Percentiles rank a stretch among this genome's conserved stretches.
These are phyloP conservation scores for Eremophila alpestris DNA, from an alignment of 2,797 vertebrate genomes.

Conservation along the genomic window DNA sequence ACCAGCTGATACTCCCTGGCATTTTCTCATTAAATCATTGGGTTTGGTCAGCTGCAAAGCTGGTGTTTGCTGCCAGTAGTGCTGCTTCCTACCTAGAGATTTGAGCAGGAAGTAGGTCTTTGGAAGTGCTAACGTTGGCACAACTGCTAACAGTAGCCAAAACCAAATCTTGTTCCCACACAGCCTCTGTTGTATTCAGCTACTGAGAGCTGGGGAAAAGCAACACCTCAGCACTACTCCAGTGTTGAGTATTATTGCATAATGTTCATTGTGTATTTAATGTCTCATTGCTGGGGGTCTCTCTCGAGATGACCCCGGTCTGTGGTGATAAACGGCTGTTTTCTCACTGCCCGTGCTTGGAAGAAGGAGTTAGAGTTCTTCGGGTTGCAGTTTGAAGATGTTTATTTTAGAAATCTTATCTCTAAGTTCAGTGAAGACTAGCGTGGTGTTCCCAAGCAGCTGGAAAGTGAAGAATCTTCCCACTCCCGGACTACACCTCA, in stretches of 20 bases:
- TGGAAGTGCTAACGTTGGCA: neutral
- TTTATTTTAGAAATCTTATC: no score
- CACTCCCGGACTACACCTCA: no score
- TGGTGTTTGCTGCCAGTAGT: neutral
- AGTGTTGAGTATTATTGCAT: neutral
- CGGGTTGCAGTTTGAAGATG: no score
- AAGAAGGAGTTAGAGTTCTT: no score
- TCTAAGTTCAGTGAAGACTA: no score
- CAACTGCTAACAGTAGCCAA: neutral
- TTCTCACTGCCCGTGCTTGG: no score
- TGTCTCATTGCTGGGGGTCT: no score
- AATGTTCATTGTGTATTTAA: rapidly evolving
- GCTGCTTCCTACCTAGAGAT: neutral
- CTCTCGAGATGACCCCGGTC: no score
- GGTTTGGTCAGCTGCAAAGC: neutral
- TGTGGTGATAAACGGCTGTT: no score
- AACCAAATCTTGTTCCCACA: neutral
- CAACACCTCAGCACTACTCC: neutral
- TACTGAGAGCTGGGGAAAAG: neutral
- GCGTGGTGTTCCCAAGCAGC: no score
- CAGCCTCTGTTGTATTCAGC: neutral
- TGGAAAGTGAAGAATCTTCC: no score
- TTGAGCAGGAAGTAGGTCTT: neutral
- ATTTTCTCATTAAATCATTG: neutral
- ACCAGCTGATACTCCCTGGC: neutral